phyloP scores from a whole-genome alignment of 2,113 vertebrate species.

The Poecilia latipinna region DNA sequence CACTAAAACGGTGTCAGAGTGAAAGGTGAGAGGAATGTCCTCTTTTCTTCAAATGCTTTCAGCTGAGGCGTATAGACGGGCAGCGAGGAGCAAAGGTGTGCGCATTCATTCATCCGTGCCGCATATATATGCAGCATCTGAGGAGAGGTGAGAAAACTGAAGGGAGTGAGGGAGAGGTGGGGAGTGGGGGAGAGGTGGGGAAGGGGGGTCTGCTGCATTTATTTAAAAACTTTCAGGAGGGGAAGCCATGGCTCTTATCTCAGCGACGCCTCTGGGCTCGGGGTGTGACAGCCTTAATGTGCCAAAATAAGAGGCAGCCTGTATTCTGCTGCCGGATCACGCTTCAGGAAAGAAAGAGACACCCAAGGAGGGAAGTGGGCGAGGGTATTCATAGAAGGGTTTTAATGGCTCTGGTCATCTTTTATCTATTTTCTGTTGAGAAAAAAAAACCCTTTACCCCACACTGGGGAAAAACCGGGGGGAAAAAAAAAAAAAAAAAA shows the following conservation, averaged over 20 bases:
- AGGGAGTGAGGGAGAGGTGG: slow-evolving; percentile 12
- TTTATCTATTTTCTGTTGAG: slow-evolving; percentile 31
- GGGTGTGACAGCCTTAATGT: slow-evolving; percentile 57
- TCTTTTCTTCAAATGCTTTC: slow-evolving; percentile 76
- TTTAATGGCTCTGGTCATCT: slow-evolving; percentile 47
- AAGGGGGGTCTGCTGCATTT: slow-evolving; percentile 55
- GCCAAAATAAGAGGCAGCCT: slow-evolving; percentile 52
- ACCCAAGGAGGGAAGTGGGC: slow-evolving; percentile 32
- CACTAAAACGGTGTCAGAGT: slow-evolving; percentile 72
- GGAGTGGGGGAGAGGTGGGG: slow-evolving; percentile 64
- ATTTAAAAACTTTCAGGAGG: slow-evolving; percentile 60
- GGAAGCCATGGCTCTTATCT: slow-evolving; percentile 72
- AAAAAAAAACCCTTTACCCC: neutral
- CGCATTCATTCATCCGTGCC: slow-evolving; percentile 41
- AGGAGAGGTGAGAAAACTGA: slow-evolving; percentile 77
- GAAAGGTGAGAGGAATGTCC: slow-evolving; percentile 71
- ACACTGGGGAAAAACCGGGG: neutral
- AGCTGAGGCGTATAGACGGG: slow-evolving; percentile 48
- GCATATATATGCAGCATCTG: slow-evolving; percentile 29
- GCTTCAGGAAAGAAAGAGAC: slow-evolving; percentile 61
- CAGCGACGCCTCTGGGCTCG: slow-evolving; percentile 52
- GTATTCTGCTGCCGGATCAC: slow-evolving; percentile 27
- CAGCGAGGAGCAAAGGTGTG: slow-evolving; percentile 28
- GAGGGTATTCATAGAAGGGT: slow-evolving; percentile 19
- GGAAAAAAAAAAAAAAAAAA: neutral